Evolutionary conservation across 2,113 vertebrate species (phyloP), one percentile per base, ranked within the genome.

Genomic region (Pteropus alecto): DNA sequence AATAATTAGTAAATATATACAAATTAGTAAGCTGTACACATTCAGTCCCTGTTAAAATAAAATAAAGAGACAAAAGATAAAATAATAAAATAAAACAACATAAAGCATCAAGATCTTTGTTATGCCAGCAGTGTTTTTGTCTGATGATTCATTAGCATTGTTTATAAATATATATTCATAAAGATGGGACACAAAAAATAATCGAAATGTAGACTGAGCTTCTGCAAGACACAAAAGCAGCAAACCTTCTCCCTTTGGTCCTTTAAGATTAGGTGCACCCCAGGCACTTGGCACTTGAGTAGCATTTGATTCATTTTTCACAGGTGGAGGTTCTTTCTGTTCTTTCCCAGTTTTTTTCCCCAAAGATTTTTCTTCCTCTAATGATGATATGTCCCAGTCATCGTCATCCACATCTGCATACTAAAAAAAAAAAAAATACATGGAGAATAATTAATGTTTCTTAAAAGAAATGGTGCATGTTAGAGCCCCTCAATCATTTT

Each of bases 311-410:
- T 99, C 99, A 5, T 98, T 99, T 96, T 99, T 99, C 83, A 97
- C 98, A 85, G 90, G 60, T 3, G 82, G 51, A 77, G 26, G 0
- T 0, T 94, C 97, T 71, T 95, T 98, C 54, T 98, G 98, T 63
- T 96, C 97, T 74, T 83, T 98, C 8, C 83, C 96, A 9, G 95
- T 67, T 97, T 98, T 99, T 18, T 86, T 77, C 14, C 95, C 68
- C 90, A 98, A 83, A 81, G 97, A 97, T 60, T 88, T 96, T 22
- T 99, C 99, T 21, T 99, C 99, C 84, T 99, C 99, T 88, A 99
- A 90, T 81, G 99, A 99, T 26, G 99, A 99, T 67, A 99, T 97
- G 92, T 99, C 98, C 99, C 99, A 99, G 24, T 99, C 99, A 2
- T 99, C 99, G 18, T 99, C 99, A 14, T 99, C 99, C 78, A 70